Percentiles rank a stretch among this genome's conserved stretches.
These are phyloP conservation scores for Sebastes fasciatus DNA, from an alignment of 2,113 vertebrate genomes.

Conservation along the genomic window DNA sequence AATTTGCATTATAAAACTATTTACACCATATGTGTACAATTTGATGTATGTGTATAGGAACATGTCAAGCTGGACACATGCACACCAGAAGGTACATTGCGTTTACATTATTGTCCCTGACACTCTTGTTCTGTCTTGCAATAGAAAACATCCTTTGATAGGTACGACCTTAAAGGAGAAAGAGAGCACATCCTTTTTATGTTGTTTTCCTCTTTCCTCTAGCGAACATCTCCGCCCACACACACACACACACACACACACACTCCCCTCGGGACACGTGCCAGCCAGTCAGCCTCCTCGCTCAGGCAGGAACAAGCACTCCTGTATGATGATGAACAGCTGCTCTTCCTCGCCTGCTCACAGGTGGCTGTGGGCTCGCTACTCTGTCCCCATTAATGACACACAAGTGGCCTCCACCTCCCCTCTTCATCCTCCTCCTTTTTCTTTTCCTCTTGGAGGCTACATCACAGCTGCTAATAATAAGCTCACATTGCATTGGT, in stretches of 20 bases:
- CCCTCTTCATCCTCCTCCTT: background rate
- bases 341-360: constrained; percentile 69
- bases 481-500: constrained; percentile 61
- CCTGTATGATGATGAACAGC: constrained; percentile 77
- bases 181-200: background rate
- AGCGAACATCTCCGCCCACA: constrained; percentile 38
- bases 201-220: constrained; percentile 16
- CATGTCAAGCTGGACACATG: background rate
- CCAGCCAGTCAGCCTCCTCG: constrained; percentile 62
- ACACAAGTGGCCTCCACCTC: constrained; percentile 60
- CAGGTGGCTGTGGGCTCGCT: constrained; percentile 70
- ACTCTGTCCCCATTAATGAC: constrained; percentile 69
- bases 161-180: constrained; percentile 7
- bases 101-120: background rate
- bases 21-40: background rate
- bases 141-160: constrained; percentile 48
- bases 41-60: background rate
- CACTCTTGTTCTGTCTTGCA: background rate
- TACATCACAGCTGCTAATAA: constrained; percentile 62
- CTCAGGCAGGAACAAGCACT: constrained; percentile 74
- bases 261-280: constrained; percentile 66
- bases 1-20: background rate
- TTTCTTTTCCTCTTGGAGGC: background rate
- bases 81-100: background rate
- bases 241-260: constrained; percentile 32